Evolutionary conservation across 2,113 vertebrate genomes (phyloP).

Genomic region (Odontophorus gujanensis): DNA sequence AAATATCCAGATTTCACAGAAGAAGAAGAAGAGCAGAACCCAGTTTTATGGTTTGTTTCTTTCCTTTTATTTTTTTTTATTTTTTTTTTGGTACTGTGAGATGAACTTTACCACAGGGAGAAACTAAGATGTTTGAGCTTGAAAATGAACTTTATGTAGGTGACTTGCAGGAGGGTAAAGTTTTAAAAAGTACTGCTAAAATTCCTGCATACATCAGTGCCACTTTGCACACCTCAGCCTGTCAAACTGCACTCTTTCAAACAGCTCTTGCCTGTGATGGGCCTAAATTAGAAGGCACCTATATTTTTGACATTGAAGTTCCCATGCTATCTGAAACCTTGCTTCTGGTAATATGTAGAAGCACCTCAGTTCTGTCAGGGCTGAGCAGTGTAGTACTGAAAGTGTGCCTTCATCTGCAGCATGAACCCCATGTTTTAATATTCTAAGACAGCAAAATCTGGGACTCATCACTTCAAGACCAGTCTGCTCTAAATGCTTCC

Average conservation of each 20-base stretch:
- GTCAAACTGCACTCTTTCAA: not conserved
- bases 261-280: not conserved
- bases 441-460: not conserved
- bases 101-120: not conserved
- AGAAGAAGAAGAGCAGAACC: not conserved
- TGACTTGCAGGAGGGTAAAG: not conserved
- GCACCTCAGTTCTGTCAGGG: not conserved
- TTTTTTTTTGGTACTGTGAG: not conserved
- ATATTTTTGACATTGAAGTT: not conserved
- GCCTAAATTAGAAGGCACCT: not conserved
- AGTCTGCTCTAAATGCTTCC: not conserved
- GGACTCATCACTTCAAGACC: not conserved
- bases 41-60: accelerated
- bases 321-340: not conserved
- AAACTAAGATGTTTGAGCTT: not conserved
- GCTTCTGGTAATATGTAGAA: not conserved
- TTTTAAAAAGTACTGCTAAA: not conserved
- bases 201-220: not conserved
- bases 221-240: not conserved
- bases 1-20: not conserved
- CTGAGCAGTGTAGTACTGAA: not conserved
- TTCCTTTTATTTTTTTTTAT: not conserved
- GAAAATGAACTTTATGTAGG: not conserved
- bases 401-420: not conserved
- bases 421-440: not conserved